Evolutionary conservation across 2,888 invertebrate species (phyloP).

Genomic region (Drosophila siamana): DNA sequence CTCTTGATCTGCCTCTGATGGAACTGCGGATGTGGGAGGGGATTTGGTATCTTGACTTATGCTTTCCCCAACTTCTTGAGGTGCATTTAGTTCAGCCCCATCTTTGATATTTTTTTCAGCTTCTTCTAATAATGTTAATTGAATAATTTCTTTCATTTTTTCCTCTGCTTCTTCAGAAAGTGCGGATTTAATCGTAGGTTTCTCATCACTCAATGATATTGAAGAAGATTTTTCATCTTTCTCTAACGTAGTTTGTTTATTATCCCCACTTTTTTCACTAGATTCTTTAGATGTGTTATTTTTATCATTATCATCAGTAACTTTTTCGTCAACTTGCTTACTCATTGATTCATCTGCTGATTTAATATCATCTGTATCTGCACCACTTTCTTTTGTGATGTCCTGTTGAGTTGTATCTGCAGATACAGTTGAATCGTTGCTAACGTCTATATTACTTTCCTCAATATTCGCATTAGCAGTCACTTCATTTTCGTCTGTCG

Average conservation of each 20-base stretch:
- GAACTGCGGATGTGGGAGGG: not conserved
- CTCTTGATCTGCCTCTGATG: not conserved
- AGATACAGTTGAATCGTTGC: not conserved
- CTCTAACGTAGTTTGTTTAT: not conserved
- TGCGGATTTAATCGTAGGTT: not conserved
- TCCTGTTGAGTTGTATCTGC: not conserved
- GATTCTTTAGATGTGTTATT: not conserved
- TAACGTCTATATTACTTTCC: too few species aligned
- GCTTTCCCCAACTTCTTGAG: not conserved
- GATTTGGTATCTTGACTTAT: not conserved
- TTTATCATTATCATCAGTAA: not conserved
- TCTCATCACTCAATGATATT: not conserved
- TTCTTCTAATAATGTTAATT: not conserved
- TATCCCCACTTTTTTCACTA: not conserved
- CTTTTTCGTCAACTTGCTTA: not conserved
- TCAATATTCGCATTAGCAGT: not conserved
- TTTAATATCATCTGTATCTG: not conserved
- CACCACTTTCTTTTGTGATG: not conserved
- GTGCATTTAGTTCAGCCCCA: not conserved
- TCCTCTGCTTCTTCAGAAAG: not conserved
- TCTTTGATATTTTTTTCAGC: not conserved
- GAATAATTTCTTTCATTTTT: not conserved
- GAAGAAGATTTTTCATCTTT: not conserved
- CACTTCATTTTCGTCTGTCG: not conserved
- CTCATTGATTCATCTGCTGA: not conserved